phyloP scores from a whole-genome alignment of 2,797 vertebrate species.

The Synaphobranchus kaupii region DNA sequence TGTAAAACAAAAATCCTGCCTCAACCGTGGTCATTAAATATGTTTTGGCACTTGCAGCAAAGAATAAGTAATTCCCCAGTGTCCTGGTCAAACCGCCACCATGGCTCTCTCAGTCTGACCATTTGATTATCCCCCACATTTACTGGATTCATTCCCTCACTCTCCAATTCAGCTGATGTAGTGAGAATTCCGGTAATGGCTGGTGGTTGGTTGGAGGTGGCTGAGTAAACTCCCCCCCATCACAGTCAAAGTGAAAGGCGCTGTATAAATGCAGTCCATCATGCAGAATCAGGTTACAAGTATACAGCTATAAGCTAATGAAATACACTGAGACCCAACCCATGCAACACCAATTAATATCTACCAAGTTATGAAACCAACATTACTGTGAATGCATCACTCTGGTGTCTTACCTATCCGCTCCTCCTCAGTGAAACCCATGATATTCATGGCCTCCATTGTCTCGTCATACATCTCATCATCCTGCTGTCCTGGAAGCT shows the following conservation, averaged over 20 bases:
- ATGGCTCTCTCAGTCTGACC: neutral
- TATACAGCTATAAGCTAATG: neutral
- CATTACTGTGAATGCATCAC: neutral
- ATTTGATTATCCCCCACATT: neutral
- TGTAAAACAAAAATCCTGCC: neutral
- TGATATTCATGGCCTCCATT: slow-evolving; percentile 92
- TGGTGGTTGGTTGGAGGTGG: neutral
- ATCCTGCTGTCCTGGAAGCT: slow-evolving; percentile 85
- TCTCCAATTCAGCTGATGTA: neutral
- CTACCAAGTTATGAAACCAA: neutral
- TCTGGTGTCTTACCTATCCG: slow-evolving; percentile 69
- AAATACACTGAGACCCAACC: neutral
- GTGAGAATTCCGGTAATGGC: neutral
- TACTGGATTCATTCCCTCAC: neutral
- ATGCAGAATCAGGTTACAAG: neutral
- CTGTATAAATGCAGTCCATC: neutral
- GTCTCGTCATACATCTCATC: slow-evolving; percentile 93
- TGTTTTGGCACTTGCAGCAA: neutral
- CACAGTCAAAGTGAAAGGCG: neutral
- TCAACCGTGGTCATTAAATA: neutral
- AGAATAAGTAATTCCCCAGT: neutral
- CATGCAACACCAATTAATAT: neutral
- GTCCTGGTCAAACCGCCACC: neutral
- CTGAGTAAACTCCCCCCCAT: neutral
- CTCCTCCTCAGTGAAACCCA: slow-evolving; percentile 90